A percentile compares a stretch with the other conserved stretches of the same genome.
phyloP scores from a whole-genome alignment of 1,140 invertebrate genomes.

The Bombus difficillimus region DNA sequence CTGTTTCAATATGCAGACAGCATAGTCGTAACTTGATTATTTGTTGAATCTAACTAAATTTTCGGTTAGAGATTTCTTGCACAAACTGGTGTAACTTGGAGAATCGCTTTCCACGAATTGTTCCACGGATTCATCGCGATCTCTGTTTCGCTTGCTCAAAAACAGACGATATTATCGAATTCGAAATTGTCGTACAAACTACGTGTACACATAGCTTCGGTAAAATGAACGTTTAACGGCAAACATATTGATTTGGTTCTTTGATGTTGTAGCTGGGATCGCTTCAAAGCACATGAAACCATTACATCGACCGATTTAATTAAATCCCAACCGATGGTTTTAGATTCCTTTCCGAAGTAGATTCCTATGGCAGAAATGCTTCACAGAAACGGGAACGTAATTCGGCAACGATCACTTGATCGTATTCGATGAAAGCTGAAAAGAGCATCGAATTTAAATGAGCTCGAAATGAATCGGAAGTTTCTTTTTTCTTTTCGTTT shows the following conservation, averaged over 20 bases:
- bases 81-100: neutral
- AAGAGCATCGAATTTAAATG: neutral
- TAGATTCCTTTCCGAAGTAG: neutral
- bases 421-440: neutral
- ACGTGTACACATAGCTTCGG: neutral
- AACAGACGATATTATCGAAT: neutral
- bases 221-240: slow-evolving; percentile 16
- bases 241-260: neutral
- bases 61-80: neutral
- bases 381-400: neutral
- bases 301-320: slow-evolving; percentile 2
- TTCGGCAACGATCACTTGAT: neutral
- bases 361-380: neutral
- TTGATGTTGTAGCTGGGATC: neutral
- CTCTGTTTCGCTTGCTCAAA: neutral
- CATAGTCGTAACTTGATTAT: no score
- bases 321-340: neutral
- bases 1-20: no score
- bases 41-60: no score
- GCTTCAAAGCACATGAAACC: neutral
- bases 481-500: neutral
- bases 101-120: neutral
- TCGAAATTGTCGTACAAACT: neutral
- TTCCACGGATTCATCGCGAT: neutral
- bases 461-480: neutral